Evolutionary conservation across 2,888 invertebrate genomes (phyloP).

Genomic region (Amiota mariae): DNA sequence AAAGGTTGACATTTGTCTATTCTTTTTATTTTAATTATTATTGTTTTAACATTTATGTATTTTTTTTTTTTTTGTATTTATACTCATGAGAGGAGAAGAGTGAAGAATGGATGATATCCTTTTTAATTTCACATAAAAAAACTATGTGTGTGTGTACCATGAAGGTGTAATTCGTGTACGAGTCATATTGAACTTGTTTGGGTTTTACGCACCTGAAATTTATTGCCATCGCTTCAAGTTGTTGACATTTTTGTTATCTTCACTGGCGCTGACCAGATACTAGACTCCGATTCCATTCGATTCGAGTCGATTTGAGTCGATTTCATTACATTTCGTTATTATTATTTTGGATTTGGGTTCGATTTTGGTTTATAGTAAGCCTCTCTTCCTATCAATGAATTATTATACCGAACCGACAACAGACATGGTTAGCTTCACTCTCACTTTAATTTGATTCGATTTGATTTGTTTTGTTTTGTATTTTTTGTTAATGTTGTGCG

Average conservation of each 20-base stretch:
- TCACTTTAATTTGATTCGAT: neutral
- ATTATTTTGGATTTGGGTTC: neutral
- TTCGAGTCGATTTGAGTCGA: neutral
- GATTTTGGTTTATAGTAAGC: too few relatives aligned
- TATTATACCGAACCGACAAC: too few relatives aligned
- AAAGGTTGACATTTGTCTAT: slow-evolving; percentile 17
- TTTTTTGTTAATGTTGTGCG: slow-evolving; percentile 4
- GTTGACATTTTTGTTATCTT: slow-evolving; percentile 69
- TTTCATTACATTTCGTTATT: neutral
- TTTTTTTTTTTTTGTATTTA: neutral
- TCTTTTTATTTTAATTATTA: slow-evolving; percentile 22
- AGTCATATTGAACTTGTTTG: neutral
- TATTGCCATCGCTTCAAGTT: slow-evolving; percentile 59
- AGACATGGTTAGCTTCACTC: too few relatives aligned
- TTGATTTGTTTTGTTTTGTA: slow-evolving; percentile 5
- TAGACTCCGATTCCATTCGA: neutral
- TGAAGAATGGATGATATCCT: slow-evolving; percentile 33
- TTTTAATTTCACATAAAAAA: slow-evolving; percentile 45
- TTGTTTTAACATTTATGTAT: slow-evolving; percentile 3
- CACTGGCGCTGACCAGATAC: neutral
- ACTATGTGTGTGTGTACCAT: neutral
- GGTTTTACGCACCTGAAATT: slow-evolving; percentile 55
- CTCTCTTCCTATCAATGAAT: too few relatives aligned
- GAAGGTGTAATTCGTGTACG: neutral
- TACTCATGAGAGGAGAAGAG: neutral